Conservation (phyloP, 2,797 vertebrate genomes). For the Myotis planiceps region DNA sequence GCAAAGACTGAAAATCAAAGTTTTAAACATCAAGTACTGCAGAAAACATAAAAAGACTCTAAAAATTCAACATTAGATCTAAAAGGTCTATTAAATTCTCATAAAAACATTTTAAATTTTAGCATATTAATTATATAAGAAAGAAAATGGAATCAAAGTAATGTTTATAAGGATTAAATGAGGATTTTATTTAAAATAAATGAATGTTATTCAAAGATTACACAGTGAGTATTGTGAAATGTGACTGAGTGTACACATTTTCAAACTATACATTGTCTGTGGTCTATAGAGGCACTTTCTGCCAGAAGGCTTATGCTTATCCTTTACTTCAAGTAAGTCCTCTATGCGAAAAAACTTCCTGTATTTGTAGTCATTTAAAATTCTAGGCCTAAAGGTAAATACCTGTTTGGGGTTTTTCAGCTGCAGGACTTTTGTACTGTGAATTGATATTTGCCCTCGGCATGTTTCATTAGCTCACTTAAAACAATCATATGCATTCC, state of each 20-base stretch:
- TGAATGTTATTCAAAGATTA: neutral
- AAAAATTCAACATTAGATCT: neutral
- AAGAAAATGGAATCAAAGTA: neutral
- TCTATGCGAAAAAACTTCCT: neutral
- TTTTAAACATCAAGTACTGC: neutral
- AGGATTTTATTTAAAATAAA: neutral
- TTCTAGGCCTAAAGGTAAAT: neutral
- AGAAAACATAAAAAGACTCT: neutral
- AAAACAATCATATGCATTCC: conserved; percentile 13
- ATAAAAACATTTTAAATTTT: neutral
- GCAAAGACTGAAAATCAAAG: neutral
- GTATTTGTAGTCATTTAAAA: conserved; percentile 23
- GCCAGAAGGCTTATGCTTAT: neutral
- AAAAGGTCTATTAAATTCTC: neutral
- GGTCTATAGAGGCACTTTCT: neutral
- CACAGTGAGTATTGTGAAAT: neutral
- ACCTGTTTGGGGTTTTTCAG: neutral
- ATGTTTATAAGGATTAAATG: neutral
- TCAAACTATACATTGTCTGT: neutral
- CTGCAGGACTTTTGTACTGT: neutral
- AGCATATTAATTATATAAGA: neutral
- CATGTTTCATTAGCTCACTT: neutral
- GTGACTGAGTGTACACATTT: neutral
- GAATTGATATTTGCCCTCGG: neutral
- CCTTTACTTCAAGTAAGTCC: neutral